Base-by-base conservation (phyloP, 2,888 invertebrate species). In the Campopleginae sp. region DNA sequence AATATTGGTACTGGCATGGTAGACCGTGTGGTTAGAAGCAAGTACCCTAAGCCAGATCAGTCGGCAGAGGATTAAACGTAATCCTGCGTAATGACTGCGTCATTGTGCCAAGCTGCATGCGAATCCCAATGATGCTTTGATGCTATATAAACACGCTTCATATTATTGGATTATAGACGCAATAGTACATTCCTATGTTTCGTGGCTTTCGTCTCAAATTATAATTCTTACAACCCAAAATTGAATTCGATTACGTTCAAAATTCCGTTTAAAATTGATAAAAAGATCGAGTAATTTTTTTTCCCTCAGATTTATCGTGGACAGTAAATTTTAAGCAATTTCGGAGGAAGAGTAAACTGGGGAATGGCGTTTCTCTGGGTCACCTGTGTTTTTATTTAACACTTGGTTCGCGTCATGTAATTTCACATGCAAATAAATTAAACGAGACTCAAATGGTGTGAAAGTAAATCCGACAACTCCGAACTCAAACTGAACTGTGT, bases 21-120 rank as follows among this genome's bases (percentile, higher is more conserved):
- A 27, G 31, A 58, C 63, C 42, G 23, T 42, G 54, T 23, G 68
- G 42, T 68, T 66, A 10, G 48, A 51, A 27, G 17, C 27, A 27
- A 66, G 70, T 70, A 33, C 58, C 63, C 82, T 77, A 82, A 71
- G 44, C 63, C 65, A 72, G 82, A 82, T 82, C 82, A 77, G 71
- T 77, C 63, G 75, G 51, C 65, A 82, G 77, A 77, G 79, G 82
- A 82, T 85, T 80, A 80, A 82, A 76, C 76, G 71, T 85, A 85
- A 85, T 85, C 82, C 85, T 75, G 54, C 75, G 42, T 80, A 85
- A 85, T 85, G 85, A 82, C 75, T 85, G 74, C 85, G 63, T 80
- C 80, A 85, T 76, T 63, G 80, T 44, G 33, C 38, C 68, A 68
- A 27, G 46, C 76, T 70, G 72, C 44, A 58, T 58, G 58, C 14